Conservation (phyloP, 2,797 vertebrate species). For the Alectoris magna region DNA sequence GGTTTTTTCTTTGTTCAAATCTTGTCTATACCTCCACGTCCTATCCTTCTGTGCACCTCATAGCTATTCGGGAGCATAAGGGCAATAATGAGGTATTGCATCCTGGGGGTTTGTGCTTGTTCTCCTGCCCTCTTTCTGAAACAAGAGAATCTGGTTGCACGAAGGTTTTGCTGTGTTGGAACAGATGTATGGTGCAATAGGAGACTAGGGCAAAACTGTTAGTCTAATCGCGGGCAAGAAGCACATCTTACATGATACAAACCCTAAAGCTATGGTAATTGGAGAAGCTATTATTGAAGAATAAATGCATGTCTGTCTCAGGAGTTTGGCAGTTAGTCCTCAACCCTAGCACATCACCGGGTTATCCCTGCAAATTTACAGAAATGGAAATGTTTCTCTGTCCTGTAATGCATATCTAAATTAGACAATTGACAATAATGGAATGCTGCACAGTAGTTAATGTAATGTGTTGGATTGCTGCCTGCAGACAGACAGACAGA, state of each 20-base stretch:
- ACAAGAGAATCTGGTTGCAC: neutral
- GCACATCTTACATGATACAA: neutral
- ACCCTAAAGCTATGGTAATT: neutral
- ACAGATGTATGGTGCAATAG: neutral
- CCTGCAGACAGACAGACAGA: neutral
- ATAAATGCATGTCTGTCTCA: neutral
- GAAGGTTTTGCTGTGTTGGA: neutral
- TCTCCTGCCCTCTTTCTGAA: neutral
- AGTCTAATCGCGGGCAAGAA: rapidly evolving
- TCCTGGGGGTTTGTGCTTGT: neutral
- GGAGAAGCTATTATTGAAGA: neutral
- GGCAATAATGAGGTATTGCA: neutral
- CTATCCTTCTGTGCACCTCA: neutral
- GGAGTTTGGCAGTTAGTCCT: neutral
- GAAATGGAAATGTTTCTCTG: neutral
- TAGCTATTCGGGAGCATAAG: neutral
- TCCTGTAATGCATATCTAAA: neutral
- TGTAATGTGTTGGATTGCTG: neutral
- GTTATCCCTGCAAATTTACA: neutral
- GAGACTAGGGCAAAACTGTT: neutral
- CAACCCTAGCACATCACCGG: neutral
- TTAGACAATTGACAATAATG: neutral
- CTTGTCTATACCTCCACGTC: neutral
- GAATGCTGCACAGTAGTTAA: neutral
- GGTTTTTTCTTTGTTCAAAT: neutral